Evolutionary conservation across 2,113 vertebrate genomes (phyloP).

Genomic region (Galeopterus variegatus): DNA sequence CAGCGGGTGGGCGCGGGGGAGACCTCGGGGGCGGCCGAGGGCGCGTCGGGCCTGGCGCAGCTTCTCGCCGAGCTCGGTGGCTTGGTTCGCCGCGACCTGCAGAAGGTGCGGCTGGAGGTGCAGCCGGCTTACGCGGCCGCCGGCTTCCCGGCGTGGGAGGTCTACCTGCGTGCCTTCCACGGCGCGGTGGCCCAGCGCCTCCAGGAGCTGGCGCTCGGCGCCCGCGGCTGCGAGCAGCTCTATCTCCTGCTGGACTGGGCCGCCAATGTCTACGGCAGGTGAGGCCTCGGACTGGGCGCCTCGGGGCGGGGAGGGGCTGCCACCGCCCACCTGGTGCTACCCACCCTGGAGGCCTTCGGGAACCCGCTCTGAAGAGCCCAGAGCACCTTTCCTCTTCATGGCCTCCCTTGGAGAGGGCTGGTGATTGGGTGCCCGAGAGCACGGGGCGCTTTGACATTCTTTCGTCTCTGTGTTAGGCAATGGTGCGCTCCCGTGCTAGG

Average conservation of each 20-base stretch:
- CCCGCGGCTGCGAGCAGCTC: constrained; percentile 82
- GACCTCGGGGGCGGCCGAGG: constrained; percentile 27
- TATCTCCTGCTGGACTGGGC: constrained; percentile 88
- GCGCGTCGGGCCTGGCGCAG: constrained; percentile 68
- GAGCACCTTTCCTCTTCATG: background rate
- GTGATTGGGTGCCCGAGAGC: fast-evolving
- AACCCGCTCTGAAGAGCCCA: no score
- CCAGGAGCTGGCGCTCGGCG: constrained; percentile 77
- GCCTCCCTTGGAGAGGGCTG: background rate
- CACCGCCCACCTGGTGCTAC: no score
- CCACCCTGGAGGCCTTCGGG: background rate
- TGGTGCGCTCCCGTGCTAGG: fast-evolving
- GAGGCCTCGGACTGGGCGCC: constrained; percentile 13
- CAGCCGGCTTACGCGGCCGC: constrained; percentile 85
- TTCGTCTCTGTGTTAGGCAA: fast-evolving
- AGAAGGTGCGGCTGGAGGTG: constrained; percentile 85
- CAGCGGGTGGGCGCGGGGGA: fast-evolving
- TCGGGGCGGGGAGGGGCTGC: background rate
- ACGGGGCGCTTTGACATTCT: background rate
- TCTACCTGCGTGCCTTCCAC: constrained; percentile 88
- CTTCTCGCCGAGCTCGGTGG: constrained; percentile 84
- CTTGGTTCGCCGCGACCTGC: constrained; percentile 81
- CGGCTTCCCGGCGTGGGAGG: constrained; percentile 85
- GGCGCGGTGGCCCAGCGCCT: constrained; percentile 86
- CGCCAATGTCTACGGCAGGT: constrained; percentile 89